A percentile compares a stretch with the other conserved stretches of the same genome.
Evolutionary conservation across 64 coral and sea anemone genomes (phyloP).

Genomic region (Montipora capricornis): DNA sequence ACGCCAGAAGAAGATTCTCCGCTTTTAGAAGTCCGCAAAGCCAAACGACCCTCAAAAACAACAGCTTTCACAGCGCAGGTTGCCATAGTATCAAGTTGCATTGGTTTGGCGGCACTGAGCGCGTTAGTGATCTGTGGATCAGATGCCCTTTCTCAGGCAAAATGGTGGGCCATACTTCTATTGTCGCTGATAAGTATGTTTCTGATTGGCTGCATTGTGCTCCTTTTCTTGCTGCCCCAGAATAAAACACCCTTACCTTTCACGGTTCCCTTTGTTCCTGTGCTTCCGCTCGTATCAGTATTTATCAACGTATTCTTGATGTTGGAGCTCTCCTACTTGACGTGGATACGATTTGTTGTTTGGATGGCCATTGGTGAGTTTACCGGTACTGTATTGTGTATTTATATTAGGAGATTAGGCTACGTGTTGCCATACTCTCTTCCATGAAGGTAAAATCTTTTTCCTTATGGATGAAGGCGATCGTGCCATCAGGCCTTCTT

Average conservation of each 20-base stretch:
- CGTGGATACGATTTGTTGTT: conserved; percentile 40
- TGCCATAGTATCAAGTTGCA: not conserved
- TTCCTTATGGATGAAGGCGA: too few species aligned
- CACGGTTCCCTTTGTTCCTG: conserved; percentile 42
- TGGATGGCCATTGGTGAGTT: conserved; percentile 58
- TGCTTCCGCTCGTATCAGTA: conserved; percentile 19
- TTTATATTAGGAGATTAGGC: too few species aligned
- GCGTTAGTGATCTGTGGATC: not conserved
- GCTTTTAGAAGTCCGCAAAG: not conserved
- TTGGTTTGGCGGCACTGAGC: not conserved
- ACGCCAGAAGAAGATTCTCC: not conserved
- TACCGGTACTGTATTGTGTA: not conserved
- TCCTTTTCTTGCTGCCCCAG: conserved; percentile 15
- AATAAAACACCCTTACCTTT: conserved; percentile 35
- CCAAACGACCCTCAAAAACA: not conserved
- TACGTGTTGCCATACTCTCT: too few species aligned
- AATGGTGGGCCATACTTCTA: conserved; percentile 17
- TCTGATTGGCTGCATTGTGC: not conserved
- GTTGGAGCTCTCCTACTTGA: conserved; percentile 32
- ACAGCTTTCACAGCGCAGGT: not conserved
- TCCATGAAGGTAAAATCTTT: too few species aligned
- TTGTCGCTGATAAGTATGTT: not conserved
- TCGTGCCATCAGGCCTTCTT: too few species aligned
- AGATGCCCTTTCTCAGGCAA: not conserved
- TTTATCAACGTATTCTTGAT: conserved; percentile 28